Percentiles rank a stretch among this genome's conserved stretches.
phyloP scores from a whole-genome alignment of 92 coral and sea anemone species.

The Plumapathes pennacea region DNA sequence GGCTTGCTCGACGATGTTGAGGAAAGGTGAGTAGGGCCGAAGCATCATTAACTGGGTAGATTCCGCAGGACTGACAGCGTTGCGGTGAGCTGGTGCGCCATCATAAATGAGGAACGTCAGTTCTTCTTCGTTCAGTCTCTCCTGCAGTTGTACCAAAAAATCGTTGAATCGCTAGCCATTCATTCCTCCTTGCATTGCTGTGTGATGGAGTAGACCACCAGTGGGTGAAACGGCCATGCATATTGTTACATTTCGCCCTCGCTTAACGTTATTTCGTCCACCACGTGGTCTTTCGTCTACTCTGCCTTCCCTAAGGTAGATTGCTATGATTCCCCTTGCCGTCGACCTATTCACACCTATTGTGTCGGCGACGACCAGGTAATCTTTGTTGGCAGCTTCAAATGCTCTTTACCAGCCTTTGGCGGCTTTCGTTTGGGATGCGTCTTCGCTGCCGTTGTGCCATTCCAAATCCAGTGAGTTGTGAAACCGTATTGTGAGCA shows the following conservation, averaged over 20 bases:
- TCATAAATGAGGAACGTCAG: constrained; percentile 15
- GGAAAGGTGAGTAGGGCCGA: constrained; percentile 26
- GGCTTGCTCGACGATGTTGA: constrained; percentile 23
- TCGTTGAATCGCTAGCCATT: constrained; percentile 28
- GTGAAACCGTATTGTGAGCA: too few species aligned
- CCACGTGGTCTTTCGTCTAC: too few species aligned
- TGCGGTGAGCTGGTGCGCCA: constrained; percentile 33
- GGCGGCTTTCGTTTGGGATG: too few species aligned
- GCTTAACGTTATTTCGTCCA: too few species aligned
- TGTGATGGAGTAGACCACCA: constrained; percentile 39
- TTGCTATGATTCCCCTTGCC: too few species aligned
- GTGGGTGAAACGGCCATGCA: constrained; percentile 20
- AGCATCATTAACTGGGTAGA: constrained; percentile 15
- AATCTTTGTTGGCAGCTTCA: too few species aligned
- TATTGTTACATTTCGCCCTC: constrained; percentile 37
- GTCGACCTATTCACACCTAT: too few species aligned
- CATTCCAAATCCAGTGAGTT: too few species aligned
- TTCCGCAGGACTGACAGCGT: constrained; percentile 11
- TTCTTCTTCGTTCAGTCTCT: constrained; percentile 40
- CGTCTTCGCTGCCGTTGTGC: too few species aligned
- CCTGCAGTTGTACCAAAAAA: constrained; percentile 32
- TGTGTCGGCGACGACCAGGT: too few species aligned
- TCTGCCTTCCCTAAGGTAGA: too few species aligned
- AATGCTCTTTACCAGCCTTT: too few species aligned
- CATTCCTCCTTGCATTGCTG: constrained; percentile 43